A percentile compares a stretch with the other conserved stretches of the same genome.
phyloP scores from a whole-genome alignment of 2,113 vertebrate genomes.

The Pterocles gutturalis region DNA sequence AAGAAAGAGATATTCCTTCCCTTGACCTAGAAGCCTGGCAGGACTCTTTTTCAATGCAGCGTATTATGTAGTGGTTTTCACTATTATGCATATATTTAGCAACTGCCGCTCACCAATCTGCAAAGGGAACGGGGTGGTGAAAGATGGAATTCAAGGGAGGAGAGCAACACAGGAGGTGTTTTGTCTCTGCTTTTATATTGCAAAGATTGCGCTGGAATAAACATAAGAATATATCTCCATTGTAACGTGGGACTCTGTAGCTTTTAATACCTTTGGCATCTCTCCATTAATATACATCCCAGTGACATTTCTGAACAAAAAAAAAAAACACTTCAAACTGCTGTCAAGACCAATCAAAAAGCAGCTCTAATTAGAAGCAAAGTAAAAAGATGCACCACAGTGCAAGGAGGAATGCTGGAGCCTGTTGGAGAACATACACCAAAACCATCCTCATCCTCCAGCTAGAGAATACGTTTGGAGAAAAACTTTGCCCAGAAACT shows the following conservation, averaged over 20 bases:
- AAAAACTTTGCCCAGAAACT: background rate
- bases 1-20: conserved; percentile 56
- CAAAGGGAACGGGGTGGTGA: background rate
- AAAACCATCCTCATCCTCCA: background rate
- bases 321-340: background rate
- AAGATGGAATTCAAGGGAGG: conserved; percentile 24
- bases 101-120: background rate
- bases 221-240: background rate
- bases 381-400: background rate
- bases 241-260: background rate
- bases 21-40: conserved; percentile 64
- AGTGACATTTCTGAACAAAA: background rate
- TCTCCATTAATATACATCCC: background rate
- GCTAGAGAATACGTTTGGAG: background rate
- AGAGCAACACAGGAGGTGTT: background rate
- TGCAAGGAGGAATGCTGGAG: background rate
- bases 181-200: conserved; percentile 17
- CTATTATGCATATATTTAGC: conserved; percentile 63
- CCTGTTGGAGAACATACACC: accelerated
- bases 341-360: background rate
- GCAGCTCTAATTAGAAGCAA: background rate
- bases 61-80: conserved; percentile 53
- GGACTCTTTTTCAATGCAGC: conserved; percentile 23
- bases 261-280: background rate
- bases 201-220: background rate